These are phyloP conservation scores for Drosophila algonquin DNA, from an alignment of 2,888 invertebrate genomes.

Conservation along the genomic window DNA sequence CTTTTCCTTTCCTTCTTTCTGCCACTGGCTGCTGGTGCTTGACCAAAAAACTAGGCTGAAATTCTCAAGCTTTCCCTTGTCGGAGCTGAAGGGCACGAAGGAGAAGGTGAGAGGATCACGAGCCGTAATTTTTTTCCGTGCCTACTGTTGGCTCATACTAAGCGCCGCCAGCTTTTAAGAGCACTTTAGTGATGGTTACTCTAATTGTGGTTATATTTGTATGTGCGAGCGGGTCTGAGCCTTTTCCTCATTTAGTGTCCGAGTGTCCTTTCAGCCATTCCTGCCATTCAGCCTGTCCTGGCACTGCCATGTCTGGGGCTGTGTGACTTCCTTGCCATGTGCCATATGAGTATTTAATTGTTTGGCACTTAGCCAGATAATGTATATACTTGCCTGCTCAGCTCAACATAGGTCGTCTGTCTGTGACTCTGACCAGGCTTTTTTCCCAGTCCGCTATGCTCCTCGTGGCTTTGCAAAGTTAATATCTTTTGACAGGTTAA, in stretches of 20 bases:
- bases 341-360: slow-evolving; percentile 28
- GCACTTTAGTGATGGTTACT: slow-evolving; percentile 68
- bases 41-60: slow-evolving; percentile 42
- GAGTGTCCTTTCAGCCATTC: too few relatives aligned
- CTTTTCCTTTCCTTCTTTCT: too few relatives aligned
- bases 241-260: too few relatives aligned
- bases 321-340: slow-evolving; percentile 10
- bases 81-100: too few relatives aligned
- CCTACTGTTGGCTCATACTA: slow-evolving; percentile 21
- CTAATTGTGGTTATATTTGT: slow-evolving; percentile 68
- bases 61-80: slow-evolving; percentile 43
- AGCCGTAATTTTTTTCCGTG: slow-evolving; percentile 9
- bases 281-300: slow-evolving; percentile 59
- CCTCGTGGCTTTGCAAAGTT: slow-evolving; percentile 54
- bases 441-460: slow-evolving; percentile 4
- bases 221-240: slow-evolving; percentile 23
- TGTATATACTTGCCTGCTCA: slow-evolving; percentile 67
- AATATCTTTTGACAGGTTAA: slow-evolving; percentile 59
- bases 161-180: slow-evolving; percentile 55
- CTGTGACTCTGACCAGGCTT: slow-evolving; percentile 20
- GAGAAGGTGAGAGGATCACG: not conserved
- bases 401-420: slow-evolving; percentile 34
- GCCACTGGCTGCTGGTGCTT: too few relatives aligned
- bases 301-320: slow-evolving; percentile 41
- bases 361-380: slow-evolving; percentile 56